A percentile compares a stretch with the other conserved stretches of the same genome.
phyloP scores from a whole-genome alignment of 2,888 invertebrate genomes.

The Philopedon plagiatum region DNA sequence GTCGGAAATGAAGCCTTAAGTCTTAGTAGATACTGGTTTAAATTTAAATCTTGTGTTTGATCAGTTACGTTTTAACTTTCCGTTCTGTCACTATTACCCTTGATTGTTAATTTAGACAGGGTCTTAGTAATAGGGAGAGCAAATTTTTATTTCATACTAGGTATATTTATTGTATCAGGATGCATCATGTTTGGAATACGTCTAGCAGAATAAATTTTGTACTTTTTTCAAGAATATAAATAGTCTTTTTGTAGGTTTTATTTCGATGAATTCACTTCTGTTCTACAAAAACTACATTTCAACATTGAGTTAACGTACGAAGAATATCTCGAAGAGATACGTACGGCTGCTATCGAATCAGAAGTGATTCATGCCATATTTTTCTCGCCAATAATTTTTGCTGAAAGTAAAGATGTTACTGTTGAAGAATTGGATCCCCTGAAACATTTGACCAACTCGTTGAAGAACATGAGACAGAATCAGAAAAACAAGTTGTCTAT shows the following conservation, averaged over 20 bases:
- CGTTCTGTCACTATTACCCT: no score
- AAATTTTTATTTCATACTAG: no score
- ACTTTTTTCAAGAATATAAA: no score
- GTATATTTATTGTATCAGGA: no score
- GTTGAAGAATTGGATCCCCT: conserved; percentile 8
- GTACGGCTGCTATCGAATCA: background rate
- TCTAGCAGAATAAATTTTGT: no score
- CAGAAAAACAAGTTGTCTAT: conserved; percentile 8
- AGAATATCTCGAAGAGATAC: conserved; percentile 10
- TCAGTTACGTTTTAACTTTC: no score
- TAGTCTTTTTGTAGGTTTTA: conserved; percentile 19
- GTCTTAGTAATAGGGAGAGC: no score
- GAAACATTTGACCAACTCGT: background rate
- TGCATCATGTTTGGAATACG: no score
- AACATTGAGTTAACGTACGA: conserved; percentile 20
- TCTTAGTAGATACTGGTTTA: no score
- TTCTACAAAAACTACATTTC: background rate
- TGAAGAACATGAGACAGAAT: conserved; percentile 11
- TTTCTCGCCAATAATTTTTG: conserved; percentile 9
- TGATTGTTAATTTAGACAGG: no score
- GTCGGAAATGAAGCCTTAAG: no score
- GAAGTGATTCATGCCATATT: background rate
- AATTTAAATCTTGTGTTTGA: no score
- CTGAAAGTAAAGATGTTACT: conserved; percentile 7
- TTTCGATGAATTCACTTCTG: conserved; percentile 2